A percentile compares a stretch with the other conserved stretches of the same genome.
Evolutionary conservation across 53 echinoderm and acorn worm species (phyloP).

Genomic region (Temnopleurus reevesii): DNA sequence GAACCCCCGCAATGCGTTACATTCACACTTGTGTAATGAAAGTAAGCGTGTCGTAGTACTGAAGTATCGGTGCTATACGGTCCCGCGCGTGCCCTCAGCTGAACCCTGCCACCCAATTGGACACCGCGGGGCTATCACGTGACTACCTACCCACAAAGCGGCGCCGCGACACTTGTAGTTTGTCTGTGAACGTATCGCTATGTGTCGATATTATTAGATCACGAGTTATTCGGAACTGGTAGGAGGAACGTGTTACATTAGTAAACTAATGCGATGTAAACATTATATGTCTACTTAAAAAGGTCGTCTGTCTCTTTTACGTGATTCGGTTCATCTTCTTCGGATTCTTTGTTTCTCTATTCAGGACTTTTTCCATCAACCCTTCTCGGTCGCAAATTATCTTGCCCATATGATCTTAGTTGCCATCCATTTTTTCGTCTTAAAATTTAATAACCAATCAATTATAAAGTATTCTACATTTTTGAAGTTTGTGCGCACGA

Average conservation of each 20-base stretch:
- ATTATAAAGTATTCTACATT: too few species aligned
- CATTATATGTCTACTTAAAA: neutral
- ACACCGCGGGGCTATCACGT: slow-evolving; percentile 1
- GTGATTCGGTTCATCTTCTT: neutral
- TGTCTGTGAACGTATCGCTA: neutral
- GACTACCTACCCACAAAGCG: neutral
- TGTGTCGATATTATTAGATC: neutral
- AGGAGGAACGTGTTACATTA: slow-evolving; percentile 27
- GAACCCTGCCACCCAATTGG: neutral
- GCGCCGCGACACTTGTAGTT: neutral
- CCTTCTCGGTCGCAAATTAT: neutral
- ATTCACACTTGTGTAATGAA: too few species aligned
- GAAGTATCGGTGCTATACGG: too few species aligned
- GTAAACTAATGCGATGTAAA: slow-evolving; percentile 14
- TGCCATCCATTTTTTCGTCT: too few species aligned
- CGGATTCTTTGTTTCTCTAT: neutral
- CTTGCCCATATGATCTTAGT: too few species aligned
- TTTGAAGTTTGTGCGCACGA: too few species aligned
- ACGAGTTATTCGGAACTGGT: neutral
- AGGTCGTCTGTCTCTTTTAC: neutral
- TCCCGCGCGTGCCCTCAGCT: too few species aligned
- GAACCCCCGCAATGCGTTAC: too few species aligned
- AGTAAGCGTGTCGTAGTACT: too few species aligned
- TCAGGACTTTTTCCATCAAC: neutral
- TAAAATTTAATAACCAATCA: too few species aligned